Conservation (phyloP, 2,888 invertebrate species). For the Coelogynopora nodosa region DNA sequence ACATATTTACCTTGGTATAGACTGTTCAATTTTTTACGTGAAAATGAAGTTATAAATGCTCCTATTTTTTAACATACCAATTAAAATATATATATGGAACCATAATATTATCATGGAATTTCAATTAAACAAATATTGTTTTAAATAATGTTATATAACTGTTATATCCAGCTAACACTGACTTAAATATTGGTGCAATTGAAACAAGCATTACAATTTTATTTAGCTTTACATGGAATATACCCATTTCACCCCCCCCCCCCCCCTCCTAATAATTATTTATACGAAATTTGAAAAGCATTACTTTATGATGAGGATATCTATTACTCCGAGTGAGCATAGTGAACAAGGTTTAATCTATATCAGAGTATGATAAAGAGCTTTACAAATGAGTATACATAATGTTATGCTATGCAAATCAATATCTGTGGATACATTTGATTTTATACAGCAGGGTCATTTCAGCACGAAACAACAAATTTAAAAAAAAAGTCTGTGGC, state of each 20-base stretch:
- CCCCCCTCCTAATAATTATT: too few relatives aligned
- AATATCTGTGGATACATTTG: too few relatives aligned
- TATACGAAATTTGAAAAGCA: too few relatives aligned
- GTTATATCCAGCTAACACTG: conserved; percentile 14
- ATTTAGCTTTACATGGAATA: conserved; percentile 20
- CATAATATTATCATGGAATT: conserved; percentile 19
- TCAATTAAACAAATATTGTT: conserved; percentile 1
- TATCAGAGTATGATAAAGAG: too few relatives aligned
- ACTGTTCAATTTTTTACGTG: neutral
- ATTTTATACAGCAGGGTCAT: too few relatives aligned
- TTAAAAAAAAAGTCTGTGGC: too few relatives aligned
- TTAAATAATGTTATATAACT: neutral
- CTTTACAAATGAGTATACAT: too few relatives aligned
- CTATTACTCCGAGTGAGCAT: too few relatives aligned
- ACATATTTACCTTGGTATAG: neutral
- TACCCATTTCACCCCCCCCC: neutral
- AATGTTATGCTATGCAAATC: too few relatives aligned
- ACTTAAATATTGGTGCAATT: conserved; percentile 12
- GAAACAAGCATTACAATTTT: neutral
- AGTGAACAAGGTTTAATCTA: too few relatives aligned
- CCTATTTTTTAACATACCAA: neutral
- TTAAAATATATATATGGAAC: neutral
- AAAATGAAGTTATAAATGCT: conserved; percentile 5
- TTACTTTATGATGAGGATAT: too few relatives aligned
- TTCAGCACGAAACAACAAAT: too few relatives aligned